Base-by-base conservation (phyloP, 2,113 vertebrate species). In the Pseudorhombus dupliciocellatus region DNA sequence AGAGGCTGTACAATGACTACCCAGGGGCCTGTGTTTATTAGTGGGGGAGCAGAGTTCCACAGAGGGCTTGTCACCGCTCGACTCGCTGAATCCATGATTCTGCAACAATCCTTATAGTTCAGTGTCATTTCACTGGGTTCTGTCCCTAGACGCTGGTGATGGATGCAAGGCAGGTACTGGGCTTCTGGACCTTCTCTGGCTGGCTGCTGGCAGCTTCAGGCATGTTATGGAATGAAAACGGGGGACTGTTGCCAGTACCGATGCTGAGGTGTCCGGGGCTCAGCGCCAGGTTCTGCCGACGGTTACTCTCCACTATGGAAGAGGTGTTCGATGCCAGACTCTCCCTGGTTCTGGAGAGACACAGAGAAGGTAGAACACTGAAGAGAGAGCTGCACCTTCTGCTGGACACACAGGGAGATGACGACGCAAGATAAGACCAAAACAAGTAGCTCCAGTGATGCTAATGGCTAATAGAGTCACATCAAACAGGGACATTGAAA, bases 321-420 rank as follows among this genome's bases (percentile, higher is more conserved):
- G 98, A 99, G 51, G 98, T 99, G 94, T 99, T 99, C 52, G 98
- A 99, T 53, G 98, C 98, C 86, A 99, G 94, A 91, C 98, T 99
- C 93, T 99, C 98, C 58, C 98, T 94, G 56, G 98, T 99, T 89
- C 98, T 99, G 90, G 51, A 71, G 24, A 61, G 11, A 64, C 11
- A 73, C 14, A 70, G 25, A 67, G 20, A 81, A 4, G 66, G 51
- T 7, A 46, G 5, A 67, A 58, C n/a, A 31, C 0, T 28, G 67
- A 24, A 9, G 18, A 4, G 44, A 54, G 4, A 48, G 25, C 21
- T n/a, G 52, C 44, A 21, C 16, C 30, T 51, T 21, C 25, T 40
- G 52, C 30, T 21, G 1, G n/a, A 53, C 5, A 58, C 7, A 25
- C 11, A 60, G 11, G 46, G 22, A 64, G 48, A 62, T 28, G 20